These are phyloP conservation scores for Amorpha juglandis DNA, from an alignment of 2,888 invertebrate species.

Conservation along the genomic window DNA sequence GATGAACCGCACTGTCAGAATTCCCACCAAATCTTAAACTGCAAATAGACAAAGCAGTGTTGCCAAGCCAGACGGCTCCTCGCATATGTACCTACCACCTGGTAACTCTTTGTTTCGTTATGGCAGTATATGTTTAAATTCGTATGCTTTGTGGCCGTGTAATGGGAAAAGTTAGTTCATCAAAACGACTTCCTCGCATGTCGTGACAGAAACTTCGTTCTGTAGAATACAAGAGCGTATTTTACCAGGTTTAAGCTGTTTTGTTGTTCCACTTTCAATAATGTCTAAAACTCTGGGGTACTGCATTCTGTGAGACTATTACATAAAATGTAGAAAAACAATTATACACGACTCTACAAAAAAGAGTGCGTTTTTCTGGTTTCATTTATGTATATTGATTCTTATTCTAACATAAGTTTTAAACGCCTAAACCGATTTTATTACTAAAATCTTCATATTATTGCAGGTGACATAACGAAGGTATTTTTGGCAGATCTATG, in stretches of 20 bases:
- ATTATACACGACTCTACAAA: background rate
- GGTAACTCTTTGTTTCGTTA: background rate
- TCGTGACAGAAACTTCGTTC: constrained; percentile 15
- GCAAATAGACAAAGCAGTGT: too few relatives aligned
- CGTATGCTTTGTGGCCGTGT: constrained; percentile 11
- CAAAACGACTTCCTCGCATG: constrained; percentile 4
- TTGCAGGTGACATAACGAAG: too few relatives aligned
- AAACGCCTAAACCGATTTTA: too few relatives aligned
- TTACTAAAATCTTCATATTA: too few relatives aligned
- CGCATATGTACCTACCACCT: too few relatives aligned
- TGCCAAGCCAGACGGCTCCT: too few relatives aligned
- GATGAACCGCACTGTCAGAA: too few relatives aligned
- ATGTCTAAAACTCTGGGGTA: background rate
- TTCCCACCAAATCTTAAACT: too few relatives aligned
- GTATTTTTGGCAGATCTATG: too few relatives aligned
- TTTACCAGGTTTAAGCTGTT: constrained; percentile 1
- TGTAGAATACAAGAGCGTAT: background rate
- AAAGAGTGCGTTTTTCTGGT: background rate
- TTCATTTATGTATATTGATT: too few relatives aligned
- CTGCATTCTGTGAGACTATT: background rate
- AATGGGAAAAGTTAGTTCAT: constrained; percentile 16
- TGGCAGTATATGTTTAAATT: background rate
- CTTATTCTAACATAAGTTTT: too few relatives aligned
- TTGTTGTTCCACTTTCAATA: background rate
- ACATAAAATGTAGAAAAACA: background rate